Conservation (phyloP, 1,140 invertebrate species). For the Brachionus manjavacas region DNA sequence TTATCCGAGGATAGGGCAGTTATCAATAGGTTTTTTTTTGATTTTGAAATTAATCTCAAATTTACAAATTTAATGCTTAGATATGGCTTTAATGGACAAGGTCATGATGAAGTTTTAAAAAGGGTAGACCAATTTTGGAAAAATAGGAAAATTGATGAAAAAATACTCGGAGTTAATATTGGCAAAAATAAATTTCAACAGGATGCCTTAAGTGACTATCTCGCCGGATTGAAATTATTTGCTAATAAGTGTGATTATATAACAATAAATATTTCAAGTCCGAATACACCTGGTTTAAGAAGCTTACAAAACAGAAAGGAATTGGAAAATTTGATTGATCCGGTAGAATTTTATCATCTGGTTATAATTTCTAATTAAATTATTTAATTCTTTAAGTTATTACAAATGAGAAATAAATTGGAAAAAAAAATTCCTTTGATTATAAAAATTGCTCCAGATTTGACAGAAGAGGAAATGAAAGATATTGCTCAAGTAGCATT, state of each 20-base stretch:
- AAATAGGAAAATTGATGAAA: slow-evolving; percentile 42
- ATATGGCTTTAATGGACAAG: slow-evolving; percentile 93
- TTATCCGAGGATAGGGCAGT: slow-evolving; percentile 76
- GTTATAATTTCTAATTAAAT: too few species aligned
- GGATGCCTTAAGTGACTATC: slow-evolving; percentile 74
- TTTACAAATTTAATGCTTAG: slow-evolving; percentile 46
- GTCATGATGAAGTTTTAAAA: slow-evolving; percentile 64
- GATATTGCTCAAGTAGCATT: slow-evolving; percentile 70
- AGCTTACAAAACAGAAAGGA: slow-evolving; percentile 73
- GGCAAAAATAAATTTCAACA: slow-evolving; percentile 85
- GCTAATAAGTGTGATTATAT: slow-evolving; percentile 59
- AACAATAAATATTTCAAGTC: slow-evolving; percentile 63
- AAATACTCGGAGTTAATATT: slow-evolving; percentile 77
- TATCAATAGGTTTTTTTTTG: slow-evolving; percentile 70
- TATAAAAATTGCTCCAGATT: slow-evolving; percentile 88
- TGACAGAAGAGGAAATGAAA: slow-evolving; percentile 70
- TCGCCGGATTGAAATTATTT: slow-evolving; percentile 58
- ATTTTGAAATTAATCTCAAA: neutral
- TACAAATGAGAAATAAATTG: slow-evolving; percentile 43
- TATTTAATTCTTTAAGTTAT: neutral
- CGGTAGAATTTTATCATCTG: slow-evolving; percentile 53
- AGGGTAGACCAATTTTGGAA: slow-evolving; percentile 46
- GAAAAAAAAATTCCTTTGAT: slow-evolving; percentile 65
- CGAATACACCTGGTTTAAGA: slow-evolving; percentile 88
- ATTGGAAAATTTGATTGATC: slow-evolving; percentile 67